Evolutionary conservation across 1,140 invertebrate genomes (phyloP), one percentile per base, ranked within the genome.

Genomic region (Laupala kohalensis): DNA sequence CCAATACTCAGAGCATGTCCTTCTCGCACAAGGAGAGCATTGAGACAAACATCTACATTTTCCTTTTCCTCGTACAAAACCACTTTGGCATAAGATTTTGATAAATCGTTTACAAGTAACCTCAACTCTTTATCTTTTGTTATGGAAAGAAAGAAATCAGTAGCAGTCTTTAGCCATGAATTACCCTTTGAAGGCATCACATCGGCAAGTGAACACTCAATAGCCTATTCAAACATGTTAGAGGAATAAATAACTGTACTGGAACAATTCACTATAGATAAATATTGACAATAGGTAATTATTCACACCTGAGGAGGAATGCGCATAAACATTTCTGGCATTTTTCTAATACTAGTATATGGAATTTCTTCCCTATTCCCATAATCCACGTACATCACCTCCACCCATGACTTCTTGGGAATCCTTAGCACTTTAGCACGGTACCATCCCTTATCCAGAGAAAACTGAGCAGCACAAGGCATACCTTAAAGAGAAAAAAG

Each of bases 361-460:
- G 73, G 63, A 15, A 83, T 63, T 6, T 71, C 70, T 62, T 78
- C 74, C 2, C 70, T 78, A 27, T 77, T 78, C 27, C 86, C 86
- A 75, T 75, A 79, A 74, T 87, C 86, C 1, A 87, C 81, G 67
- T 80, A 82, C 70, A 79, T 79, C 4, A 87, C 81, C 73, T 79
- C 74, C 0, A 84, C 78, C 69, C 75, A 78, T 64, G 78, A 77
- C 25, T 77, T 67, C 3, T 77, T 77, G 3, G 78, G 79, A 23
- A 81, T 74, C 30, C 75, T 75, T 9, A 72, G 66, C 4, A 86
- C 78, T 62, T 76, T 72, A 3, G 76, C 84, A 63, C 85, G 78
- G 72, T 81, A 78, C 83, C 84, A 86, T 13, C 23, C 71, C 19
- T 78, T 73, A 69, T 83, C 80, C 4, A 75, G 19, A 15, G 72